Conservation (phyloP, 2,113 vertebrate genomes). For the Cottus gobio region DNA sequence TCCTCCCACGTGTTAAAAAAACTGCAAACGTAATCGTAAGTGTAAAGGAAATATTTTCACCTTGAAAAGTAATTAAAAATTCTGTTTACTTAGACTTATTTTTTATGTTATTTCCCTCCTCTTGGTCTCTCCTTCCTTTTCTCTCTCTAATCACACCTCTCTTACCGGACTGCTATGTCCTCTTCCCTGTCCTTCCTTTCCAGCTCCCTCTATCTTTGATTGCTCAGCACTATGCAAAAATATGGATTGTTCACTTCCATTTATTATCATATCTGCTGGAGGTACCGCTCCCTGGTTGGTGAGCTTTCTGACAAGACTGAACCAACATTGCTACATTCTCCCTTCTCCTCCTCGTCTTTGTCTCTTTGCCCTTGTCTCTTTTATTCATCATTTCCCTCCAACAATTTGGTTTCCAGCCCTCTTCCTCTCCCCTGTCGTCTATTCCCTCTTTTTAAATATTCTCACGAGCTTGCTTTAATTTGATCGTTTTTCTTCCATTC, state of each 20-base stretch:
- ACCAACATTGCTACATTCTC: constrained; percentile 1
- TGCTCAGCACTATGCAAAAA: constrained; percentile 67
- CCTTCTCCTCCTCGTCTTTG: not conserved
- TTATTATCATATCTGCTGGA: constrained; percentile 48
- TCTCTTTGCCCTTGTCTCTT: constrained; percentile 33
- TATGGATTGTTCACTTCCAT: constrained; percentile 31
- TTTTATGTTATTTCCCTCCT: not conserved
- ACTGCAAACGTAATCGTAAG: not conserved
- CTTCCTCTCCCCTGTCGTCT: constrained; percentile 18
- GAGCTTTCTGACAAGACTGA: constrained; percentile 34
- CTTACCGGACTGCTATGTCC: constrained; percentile 11
- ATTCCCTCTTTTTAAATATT: constrained; percentile 8
- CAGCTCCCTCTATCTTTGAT: constrained; percentile 42
- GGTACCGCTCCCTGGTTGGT: constrained; percentile 28
- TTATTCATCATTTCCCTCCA: constrained; percentile 32
- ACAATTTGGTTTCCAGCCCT: constrained; percentile 20
- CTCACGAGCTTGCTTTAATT: constrained; percentile 15
- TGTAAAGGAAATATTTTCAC: not conserved
- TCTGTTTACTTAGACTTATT: not conserved
- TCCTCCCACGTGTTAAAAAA: not conserved
- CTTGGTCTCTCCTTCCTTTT: not conserved
- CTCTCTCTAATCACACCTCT: constrained; percentile 1
- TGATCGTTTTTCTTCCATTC: constrained; percentile 38
- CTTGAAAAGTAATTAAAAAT: not conserved
- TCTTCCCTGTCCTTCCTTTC: constrained; percentile 3